Conservation (phyloP, 2,113 vertebrate species). For the Ursus arctos region DNA sequence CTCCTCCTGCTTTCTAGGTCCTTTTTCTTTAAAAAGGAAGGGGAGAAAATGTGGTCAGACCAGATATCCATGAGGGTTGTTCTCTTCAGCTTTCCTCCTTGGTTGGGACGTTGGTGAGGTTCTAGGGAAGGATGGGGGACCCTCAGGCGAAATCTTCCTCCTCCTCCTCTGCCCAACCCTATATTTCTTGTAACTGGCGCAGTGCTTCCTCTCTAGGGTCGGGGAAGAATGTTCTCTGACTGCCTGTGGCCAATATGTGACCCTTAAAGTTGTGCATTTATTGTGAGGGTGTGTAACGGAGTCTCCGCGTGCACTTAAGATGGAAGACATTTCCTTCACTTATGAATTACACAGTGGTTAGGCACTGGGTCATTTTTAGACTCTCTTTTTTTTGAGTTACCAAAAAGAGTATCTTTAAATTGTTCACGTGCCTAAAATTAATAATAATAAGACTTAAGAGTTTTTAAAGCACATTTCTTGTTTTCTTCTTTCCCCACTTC, state of each 20-base stretch:
- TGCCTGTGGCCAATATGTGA: neutral
- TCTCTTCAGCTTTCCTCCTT: neutral
- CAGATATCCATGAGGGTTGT: neutral
- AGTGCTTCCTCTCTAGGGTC: neutral
- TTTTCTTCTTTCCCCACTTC: neutral
- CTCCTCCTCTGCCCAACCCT: neutral
- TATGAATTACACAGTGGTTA: conserved; percentile 72
- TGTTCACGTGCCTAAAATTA: conserved; percentile 75
- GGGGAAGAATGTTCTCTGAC: neutral
- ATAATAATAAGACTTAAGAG: conserved; percentile 73
- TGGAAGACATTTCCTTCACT: conserved; percentile 77
- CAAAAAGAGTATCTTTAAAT: conserved; percentile 76
- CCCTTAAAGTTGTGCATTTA: neutral
- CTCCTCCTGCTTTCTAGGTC: neutral
- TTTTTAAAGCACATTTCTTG: conserved; percentile 5
- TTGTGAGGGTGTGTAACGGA: neutral
- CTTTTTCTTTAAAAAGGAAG: neutral
- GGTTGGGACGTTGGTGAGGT: neutral
- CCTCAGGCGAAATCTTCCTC: neutral
- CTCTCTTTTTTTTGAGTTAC: conserved; percentile 77
- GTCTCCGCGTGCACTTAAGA: conserved; percentile 64
- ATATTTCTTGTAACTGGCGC: neutral
- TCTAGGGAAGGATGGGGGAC: neutral
- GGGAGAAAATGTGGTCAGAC: neutral
- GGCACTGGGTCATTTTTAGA: conserved; percentile 55